These are phyloP conservation scores for Falco concolor DNA, from an alignment of 2,797 vertebrate genomes.

Conservation along the genomic window DNA sequence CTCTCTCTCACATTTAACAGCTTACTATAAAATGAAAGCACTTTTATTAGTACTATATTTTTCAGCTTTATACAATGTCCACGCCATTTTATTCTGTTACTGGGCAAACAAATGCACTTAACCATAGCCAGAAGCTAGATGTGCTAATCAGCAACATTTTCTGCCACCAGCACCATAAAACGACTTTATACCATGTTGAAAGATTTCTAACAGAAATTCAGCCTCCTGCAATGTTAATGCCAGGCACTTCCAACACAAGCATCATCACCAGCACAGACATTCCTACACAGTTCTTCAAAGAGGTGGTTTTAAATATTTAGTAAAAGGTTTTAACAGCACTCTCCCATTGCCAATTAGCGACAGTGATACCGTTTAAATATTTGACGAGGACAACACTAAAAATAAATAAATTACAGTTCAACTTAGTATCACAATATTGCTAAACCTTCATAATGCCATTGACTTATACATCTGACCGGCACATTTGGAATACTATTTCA, in stretches of 20 bases:
- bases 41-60: slow-evolving; percentile 26
- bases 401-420: slow-evolving; percentile 32
- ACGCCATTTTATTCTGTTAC: slow-evolving; percentile 52
- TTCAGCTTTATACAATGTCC: slow-evolving; percentile 37
- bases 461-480: neutral
- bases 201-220: slow-evolving; percentile 18
- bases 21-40: neutral
- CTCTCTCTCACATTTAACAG: neutral
- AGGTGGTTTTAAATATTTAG: slow-evolving; percentile 31
- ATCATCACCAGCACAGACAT: neutral
- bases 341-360: neutral
- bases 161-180: neutral
- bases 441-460: neutral
- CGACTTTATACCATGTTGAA: neutral
- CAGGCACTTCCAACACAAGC: neutral
- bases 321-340: neutral
- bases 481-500: neutral
- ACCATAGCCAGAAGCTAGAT: slow-evolving; percentile 31
- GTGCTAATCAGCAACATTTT: slow-evolving; percentile 34
- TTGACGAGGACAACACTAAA: slow-evolving; percentile 6
- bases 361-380: slow-evolving; percentile 14
- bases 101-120: slow-evolving; percentile 54
- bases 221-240: neutral
- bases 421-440: neutral
- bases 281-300: neutral